These are phyloP conservation scores for Eutolmus rufibarbis DNA, from an alignment of 2,888 invertebrate species.

Conservation along the genomic window DNA sequence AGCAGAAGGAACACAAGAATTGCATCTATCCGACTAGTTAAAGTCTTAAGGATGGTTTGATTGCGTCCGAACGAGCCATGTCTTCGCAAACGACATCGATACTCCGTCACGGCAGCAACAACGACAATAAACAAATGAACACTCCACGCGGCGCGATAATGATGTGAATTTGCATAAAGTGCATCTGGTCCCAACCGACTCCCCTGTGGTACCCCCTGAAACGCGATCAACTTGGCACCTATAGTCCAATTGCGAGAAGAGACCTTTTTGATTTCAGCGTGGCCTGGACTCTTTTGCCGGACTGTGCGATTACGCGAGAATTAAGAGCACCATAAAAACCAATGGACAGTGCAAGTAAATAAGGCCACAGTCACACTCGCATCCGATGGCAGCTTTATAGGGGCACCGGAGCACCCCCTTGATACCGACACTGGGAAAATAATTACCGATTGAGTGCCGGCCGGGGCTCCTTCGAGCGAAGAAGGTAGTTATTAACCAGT, in stretches of 20 bases:
- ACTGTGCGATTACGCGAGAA: constrained; percentile 43
- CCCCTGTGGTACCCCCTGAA: background rate
- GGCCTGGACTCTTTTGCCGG: background rate
- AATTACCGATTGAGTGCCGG: constrained; percentile 1
- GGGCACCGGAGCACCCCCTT: background rate
- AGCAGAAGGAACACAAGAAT: constrained; percentile 23
- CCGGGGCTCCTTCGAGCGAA: background rate
- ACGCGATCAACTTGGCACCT: constrained; percentile 8
- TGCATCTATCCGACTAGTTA: constrained; percentile 17
- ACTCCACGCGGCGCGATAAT: constrained; percentile 23
- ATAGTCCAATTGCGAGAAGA: constrained; percentile 32
- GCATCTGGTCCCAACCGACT: background rate
- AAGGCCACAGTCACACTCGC: background rate
- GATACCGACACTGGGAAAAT: background rate
- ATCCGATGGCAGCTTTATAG: background rate
- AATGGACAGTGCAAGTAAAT: constrained; percentile 29
- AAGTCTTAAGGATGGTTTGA: background rate
- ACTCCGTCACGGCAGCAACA: constrained; percentile 10
- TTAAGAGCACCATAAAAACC: constrained; percentile 43
- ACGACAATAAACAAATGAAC: constrained; percentile 34
- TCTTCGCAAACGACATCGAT: constrained; percentile 8
- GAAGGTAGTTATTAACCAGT: constrained; percentile 5
- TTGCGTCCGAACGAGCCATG: background rate
- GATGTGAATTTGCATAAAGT: constrained; percentile 38
- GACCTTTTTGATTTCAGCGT: constrained; percentile 9